phyloP scores from a whole-genome alignment of 2,797 vertebrate genomes.

The Sus cebifrons region DNA sequence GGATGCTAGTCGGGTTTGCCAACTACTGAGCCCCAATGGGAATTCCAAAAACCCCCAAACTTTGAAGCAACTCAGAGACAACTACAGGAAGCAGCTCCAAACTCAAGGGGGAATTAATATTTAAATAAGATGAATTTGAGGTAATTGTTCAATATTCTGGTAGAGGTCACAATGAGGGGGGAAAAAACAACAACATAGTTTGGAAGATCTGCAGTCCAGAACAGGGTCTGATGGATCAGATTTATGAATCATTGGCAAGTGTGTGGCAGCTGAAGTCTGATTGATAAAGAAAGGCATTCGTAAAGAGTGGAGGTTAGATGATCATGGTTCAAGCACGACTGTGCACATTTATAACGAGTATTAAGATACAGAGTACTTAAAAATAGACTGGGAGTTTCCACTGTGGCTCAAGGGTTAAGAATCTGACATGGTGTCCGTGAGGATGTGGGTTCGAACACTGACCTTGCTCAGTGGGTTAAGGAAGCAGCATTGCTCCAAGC shows the following conservation, averaged over 20 bases:
- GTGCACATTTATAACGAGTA: background rate
- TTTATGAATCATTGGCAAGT: background rate
- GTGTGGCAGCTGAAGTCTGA: background rate
- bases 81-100: background rate
- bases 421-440: too few species aligned
- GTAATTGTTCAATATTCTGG: background rate
- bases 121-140: background rate
- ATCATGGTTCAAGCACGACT: background rate
- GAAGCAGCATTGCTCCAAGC: too few species aligned
- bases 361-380: background rate
- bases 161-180: background rate
- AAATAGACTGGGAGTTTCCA: too few species aligned
- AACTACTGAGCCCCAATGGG: too few species aligned
- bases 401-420: too few species aligned
- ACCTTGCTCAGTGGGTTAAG: too few species aligned
- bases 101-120: background rate
- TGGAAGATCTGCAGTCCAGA: background rate
- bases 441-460: too few species aligned
- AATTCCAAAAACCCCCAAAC: background rate
- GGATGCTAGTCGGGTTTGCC: too few species aligned
- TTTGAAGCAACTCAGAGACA: background rate
- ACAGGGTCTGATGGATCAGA: background rate
- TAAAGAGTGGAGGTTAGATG: background rate
- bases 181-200: background rate
- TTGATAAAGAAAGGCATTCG: background rate